A percentile compares a stretch with the other conserved stretches of the same genome.
These are phyloP conservation scores for Anas platyrhynchos DNA, from an alignment of 2,113 vertebrate species.

Conservation along the genomic window DNA sequence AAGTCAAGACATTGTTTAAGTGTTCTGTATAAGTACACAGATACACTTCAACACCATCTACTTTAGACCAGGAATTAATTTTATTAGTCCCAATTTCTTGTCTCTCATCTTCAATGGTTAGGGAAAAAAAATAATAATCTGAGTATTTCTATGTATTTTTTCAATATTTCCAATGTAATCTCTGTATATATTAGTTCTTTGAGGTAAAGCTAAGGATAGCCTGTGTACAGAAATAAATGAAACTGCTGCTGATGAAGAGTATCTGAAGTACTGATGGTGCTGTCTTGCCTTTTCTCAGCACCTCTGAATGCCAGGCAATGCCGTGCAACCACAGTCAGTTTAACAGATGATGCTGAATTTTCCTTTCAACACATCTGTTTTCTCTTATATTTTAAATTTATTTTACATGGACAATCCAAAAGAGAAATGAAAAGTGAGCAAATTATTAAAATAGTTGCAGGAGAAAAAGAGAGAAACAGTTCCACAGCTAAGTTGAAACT, in stretches of 20 bases:
- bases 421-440: neutral
- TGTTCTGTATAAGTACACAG: neutral
- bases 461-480: neutral
- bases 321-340: neutral
- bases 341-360: neutral
- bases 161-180: neutral
- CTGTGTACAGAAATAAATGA: neutral
- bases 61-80: neutral
- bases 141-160: neutral
- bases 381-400: neutral
- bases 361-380: neutral
- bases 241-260: neutral
- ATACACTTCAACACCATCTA: accelerated
- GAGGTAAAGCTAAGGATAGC: neutral
- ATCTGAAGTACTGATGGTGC: neutral
- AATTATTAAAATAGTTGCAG: neutral
- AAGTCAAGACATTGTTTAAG: neutral
- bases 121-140: neutral
- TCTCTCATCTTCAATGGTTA: neutral
- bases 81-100: neutral
- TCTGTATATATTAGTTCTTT: neutral
- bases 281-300: neutral
- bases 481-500: neutral
- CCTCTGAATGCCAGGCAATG: neutral
- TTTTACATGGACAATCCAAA: neutral